Conservation (phyloP, 2,888 invertebrate genomes). For the Dryobota labecula region DNA sequence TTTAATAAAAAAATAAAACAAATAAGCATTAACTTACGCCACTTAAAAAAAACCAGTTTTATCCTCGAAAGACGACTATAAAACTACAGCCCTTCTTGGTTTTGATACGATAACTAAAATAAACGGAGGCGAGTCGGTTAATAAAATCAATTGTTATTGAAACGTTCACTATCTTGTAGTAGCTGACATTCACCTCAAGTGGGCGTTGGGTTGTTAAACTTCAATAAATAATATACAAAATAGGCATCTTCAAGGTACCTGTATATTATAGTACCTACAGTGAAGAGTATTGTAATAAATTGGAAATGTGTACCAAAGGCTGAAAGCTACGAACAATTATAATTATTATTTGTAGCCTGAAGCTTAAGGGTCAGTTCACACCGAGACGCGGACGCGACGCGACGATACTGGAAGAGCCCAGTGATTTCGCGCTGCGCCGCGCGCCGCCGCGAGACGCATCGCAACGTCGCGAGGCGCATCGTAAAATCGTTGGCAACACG, state of each 20-base stretch:
- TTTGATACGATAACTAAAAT: conserved; percentile 28
- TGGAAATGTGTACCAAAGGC: background rate
- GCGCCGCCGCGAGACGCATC: no score
- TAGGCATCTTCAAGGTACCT: conserved; percentile 18
- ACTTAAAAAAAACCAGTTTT: background rate
- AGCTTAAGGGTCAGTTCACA: no score
- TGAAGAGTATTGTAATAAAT: background rate
- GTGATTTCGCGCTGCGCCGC: no score
- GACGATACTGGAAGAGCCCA: no score
- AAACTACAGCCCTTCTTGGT: conserved; percentile 8
- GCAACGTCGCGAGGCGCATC: no score
- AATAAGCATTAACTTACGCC: background rate
- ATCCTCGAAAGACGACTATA: conserved; percentile 20
- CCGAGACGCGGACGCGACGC: no score
- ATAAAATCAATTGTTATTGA: conserved; percentile 52
- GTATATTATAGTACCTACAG: no score
- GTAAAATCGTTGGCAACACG: no score
- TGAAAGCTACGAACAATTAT: background rate
- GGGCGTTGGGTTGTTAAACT: conserved; percentile 23
- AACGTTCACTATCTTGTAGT: conserved; percentile 23
- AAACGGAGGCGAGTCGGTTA: conserved; percentile 41
- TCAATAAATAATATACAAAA: conserved; percentile 23
- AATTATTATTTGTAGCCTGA: background rate
- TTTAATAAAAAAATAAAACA: background rate
- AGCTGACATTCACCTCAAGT: conserved; percentile 35